A percentile compares a stretch with the other conserved stretches of the same genome.
Conservation (phyloP, 2,888 invertebrate genomes). For the Gibbula magus region DNA sequence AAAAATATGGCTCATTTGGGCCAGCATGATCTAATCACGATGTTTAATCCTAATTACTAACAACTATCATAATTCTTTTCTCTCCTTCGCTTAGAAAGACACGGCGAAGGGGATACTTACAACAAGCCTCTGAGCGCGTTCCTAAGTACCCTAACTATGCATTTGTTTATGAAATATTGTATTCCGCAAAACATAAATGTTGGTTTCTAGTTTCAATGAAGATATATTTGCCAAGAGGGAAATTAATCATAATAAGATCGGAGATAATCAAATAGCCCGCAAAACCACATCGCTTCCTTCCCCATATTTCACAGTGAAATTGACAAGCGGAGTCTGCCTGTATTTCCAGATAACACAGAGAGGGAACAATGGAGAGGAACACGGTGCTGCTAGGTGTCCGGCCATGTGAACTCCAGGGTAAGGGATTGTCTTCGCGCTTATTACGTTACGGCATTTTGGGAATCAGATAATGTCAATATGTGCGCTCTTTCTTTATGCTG, state of each 20-base stretch:
- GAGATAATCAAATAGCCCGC: background rate
- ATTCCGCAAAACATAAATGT: background rate
- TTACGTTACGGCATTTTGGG: background rate
- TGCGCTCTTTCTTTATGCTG: too few species aligned
- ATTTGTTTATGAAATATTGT: too few species aligned
- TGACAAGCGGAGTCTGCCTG: background rate
- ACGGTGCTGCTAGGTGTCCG: background rate
- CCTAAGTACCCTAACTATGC: too few species aligned
- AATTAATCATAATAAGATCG: slow-evolving; percentile 3
- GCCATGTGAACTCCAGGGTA: background rate
- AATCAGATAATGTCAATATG: background rate
- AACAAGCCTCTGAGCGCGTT: too few species aligned
- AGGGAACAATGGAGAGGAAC: background rate
- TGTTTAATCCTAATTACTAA: too few species aligned
- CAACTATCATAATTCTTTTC: too few species aligned
- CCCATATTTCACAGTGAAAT: background rate
- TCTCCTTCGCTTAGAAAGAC: too few species aligned
- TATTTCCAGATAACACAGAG: background rate
- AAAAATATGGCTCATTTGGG: too few species aligned
- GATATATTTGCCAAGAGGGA: background rate
- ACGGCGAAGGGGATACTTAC: too few species aligned
- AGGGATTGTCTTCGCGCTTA: background rate
- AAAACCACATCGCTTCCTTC: slow-evolving; percentile 11
- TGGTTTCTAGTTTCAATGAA: background rate
- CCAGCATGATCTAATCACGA: too few species aligned